Percentiles rank a stretch among this genome's conserved stretches.
phyloP scores from a whole-genome alignment of 2,888 invertebrate species.

The Liopterus haemorrhoidalis region DNA sequence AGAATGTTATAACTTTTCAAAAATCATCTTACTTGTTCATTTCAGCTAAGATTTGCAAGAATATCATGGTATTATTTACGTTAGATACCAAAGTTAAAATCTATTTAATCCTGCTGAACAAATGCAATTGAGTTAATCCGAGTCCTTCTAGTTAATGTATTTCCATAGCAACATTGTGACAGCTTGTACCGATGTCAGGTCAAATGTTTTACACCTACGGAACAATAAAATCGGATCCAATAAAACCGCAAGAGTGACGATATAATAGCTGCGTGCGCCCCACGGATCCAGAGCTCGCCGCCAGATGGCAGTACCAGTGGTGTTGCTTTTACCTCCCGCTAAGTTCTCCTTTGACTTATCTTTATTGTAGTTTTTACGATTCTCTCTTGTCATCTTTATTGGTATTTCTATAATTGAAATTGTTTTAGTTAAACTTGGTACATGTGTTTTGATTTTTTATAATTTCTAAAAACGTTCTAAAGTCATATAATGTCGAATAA shows the following conservation, averaged over 20 bases:
- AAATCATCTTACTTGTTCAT: no score
- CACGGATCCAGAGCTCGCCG: constrained; percentile 10
- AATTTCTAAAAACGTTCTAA: background rate
- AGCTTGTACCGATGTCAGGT: constrained; percentile 12
- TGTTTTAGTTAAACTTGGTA: constrained; percentile 17
- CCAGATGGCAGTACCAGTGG: constrained; percentile 12
- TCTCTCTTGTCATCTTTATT: constrained; percentile 22
- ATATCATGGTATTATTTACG: no score
- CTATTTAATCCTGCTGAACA: no score
- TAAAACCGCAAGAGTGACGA: constrained; percentile 39
- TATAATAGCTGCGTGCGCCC: constrained; percentile 30
- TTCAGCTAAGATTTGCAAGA: no score
- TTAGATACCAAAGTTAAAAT: no score
- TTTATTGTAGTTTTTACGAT: constrained; percentile 20
- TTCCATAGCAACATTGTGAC: constrained; percentile 16
- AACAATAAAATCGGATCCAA: constrained; percentile 41
- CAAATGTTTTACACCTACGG: constrained; percentile 41
- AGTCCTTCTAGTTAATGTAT: no score
- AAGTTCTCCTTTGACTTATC: constrained; percentile 15
- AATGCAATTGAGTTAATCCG: no score
- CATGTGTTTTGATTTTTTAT: background rate
- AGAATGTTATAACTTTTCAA: no score
- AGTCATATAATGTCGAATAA: background rate
- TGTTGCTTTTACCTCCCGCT: constrained; percentile 20
- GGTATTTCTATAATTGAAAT: constrained; percentile 23